phyloP scores from a whole-genome alignment of 2,113 vertebrate genomes.

The Mola mola region DNA sequence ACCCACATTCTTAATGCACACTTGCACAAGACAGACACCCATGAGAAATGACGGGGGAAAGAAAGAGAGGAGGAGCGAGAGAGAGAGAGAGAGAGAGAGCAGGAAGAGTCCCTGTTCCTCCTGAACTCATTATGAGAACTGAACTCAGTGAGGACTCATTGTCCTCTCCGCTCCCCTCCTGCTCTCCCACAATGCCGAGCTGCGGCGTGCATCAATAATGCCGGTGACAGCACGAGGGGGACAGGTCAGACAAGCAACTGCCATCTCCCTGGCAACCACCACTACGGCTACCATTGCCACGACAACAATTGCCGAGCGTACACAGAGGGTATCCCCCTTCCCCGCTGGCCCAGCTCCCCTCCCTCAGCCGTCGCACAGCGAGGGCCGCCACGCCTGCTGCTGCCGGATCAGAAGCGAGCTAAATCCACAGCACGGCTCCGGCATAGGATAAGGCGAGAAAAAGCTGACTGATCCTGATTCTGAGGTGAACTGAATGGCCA shows the following conservation, averaged over 20 bases:
- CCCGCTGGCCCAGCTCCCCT: slow-evolving; percentile 61
- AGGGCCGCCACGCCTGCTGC: slow-evolving; percentile 67
- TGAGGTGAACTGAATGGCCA: slow-evolving; percentile 65
- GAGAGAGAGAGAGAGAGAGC: slow-evolving; percentile 33
- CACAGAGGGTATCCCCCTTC: slow-evolving; percentile 54
- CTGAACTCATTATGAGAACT: slow-evolving; percentile 83
- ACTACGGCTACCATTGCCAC: slow-evolving; percentile 74
- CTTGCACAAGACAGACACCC: slow-evolving; percentile 76
- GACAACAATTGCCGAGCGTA: slow-evolving; percentile 74
- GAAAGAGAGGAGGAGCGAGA: slow-evolving; percentile 23
- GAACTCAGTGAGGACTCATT: too few species aligned
- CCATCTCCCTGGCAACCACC: slow-evolving; percentile 78
- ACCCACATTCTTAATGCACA: slow-evolving; percentile 78
- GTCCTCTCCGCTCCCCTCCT: slow-evolving; percentile 75
- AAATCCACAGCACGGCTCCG: slow-evolving; percentile 70
- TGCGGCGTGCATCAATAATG: slow-evolving; percentile 80
- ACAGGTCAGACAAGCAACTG: slow-evolving; percentile 79
- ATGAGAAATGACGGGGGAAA: slow-evolving; percentile 78
- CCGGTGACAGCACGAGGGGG: slow-evolving; percentile 77
- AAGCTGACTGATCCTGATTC: slow-evolving; percentile 69
- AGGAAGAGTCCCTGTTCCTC: slow-evolving; percentile 70
- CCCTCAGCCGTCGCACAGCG: slow-evolving; percentile 61
- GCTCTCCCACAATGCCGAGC: slow-evolving; percentile 76
- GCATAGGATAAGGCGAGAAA: slow-evolving; percentile 60
- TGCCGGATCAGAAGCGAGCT: slow-evolving; percentile 72